Percentiles rank a stretch among this genome's conserved stretches.
Conservation (phyloP, 2,113 vertebrate genomes). For the Melanocharis versteri region DNA sequence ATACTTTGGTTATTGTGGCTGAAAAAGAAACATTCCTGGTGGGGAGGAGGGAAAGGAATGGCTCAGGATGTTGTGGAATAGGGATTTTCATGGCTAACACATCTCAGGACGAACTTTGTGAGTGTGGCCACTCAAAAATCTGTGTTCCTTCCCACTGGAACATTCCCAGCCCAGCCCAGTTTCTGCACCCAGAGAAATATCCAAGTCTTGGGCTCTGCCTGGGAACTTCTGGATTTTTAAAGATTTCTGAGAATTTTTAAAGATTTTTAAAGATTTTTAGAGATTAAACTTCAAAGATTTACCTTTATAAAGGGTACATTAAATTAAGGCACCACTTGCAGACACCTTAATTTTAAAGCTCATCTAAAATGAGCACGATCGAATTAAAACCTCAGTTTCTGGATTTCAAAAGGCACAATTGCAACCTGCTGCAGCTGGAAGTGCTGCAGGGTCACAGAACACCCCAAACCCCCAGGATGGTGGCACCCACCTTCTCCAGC, state of each 20-base stretch:
- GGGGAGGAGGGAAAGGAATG: background rate
- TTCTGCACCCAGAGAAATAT: background rate
- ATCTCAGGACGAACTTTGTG: background rate
- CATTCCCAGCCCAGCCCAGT: background rate
- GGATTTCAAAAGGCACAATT: background rate
- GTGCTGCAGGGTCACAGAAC: background rate
- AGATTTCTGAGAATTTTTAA: no score
- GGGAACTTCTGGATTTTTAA: background rate
- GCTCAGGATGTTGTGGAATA: background rate
- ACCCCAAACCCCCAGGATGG: accelerated
- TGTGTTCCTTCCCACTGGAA: background rate
- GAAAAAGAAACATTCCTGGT: background rate
- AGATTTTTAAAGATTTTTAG: background rate
- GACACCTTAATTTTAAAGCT: background rate
- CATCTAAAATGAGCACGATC: accelerated
- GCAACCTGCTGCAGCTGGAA: background rate
- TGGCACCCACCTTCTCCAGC: constrained; percentile 92
- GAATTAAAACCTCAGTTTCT: background rate
- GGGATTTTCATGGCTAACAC: background rate
- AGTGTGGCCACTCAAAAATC: background rate
- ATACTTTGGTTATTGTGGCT: background rate
- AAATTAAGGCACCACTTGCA: background rate
- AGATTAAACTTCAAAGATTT: background rate
- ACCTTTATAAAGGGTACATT: background rate
- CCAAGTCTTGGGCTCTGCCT: background rate